These are phyloP conservation scores for Dasypus novemcinctus DNA, from an alignment of 2,113 vertebrate species.

Conservation along the genomic window DNA sequence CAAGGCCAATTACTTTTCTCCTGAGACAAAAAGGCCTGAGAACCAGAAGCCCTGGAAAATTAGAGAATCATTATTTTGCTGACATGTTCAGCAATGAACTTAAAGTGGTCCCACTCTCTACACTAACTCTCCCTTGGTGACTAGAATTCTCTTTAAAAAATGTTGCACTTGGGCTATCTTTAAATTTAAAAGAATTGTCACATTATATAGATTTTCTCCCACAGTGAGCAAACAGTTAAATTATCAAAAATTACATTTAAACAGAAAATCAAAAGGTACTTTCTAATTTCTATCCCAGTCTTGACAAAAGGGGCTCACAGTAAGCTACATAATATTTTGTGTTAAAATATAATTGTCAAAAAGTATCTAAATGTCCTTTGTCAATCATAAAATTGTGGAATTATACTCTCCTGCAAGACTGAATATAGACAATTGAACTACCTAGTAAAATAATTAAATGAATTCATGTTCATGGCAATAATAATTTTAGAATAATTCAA, in stretches of 20 bases:
- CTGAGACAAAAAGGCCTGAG: conserved; percentile 25
- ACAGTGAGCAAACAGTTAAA: background rate
- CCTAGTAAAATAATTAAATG: conserved; percentile 38
- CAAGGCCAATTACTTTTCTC: conserved; percentile 31
- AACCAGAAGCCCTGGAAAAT: conserved; percentile 17
- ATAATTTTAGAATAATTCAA: conserved; percentile 51
- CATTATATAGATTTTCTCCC: background rate
- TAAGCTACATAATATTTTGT: background rate
- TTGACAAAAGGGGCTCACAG: background rate
- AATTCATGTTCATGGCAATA: background rate
- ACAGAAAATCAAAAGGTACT: background rate
- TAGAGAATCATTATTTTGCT: background rate
- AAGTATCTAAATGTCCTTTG: background rate
- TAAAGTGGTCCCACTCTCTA: background rate
- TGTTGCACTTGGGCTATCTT: background rate
- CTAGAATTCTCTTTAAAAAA: conserved; percentile 29
- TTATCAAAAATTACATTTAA: conserved; percentile 33
- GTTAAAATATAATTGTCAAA: conserved; percentile 23
- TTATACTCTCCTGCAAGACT: background rate
- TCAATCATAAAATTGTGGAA: background rate
- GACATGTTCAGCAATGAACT: conserved; percentile 27
- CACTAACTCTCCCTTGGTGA: background rate
- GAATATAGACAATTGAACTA: conserved; percentile 17
- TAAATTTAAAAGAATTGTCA: conserved; percentile 38
- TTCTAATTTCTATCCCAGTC: background rate